Evolutionary conservation across 2,888 invertebrate genomes (phyloP).

Genomic region (Panzeria rudis): DNA sequence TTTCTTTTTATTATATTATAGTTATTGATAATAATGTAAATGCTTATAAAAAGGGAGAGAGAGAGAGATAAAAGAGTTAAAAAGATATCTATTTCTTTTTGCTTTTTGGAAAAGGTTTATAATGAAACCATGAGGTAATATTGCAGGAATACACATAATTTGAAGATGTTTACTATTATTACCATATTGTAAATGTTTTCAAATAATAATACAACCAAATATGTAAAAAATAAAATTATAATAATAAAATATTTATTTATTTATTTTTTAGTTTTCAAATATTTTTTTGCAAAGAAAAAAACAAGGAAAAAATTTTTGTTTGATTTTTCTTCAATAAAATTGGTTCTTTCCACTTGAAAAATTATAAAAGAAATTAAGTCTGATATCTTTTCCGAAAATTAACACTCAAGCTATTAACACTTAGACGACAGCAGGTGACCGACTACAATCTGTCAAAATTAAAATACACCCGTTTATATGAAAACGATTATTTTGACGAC

Average conservation of each 20-base stretch:
- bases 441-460: too few relatives aligned
- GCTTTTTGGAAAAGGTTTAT: slow-evolving; percentile 31
- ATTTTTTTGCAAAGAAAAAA: neutral
- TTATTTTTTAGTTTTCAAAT: too few relatives aligned
- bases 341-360: too few relatives aligned
- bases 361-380: too few relatives aligned
- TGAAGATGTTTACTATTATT: slow-evolving; percentile 60
- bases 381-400: too few relatives aligned
- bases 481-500: too few relatives aligned
- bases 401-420: too few relatives aligned
- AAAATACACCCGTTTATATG: too few relatives aligned
- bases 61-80: neutral
- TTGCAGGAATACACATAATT: slow-evolving; percentile 50
- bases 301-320: too few relatives aligned
- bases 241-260: neutral
- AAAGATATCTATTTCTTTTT: neutral
- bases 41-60: slow-evolving; percentile 39
- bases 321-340: too few relatives aligned
- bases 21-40: slow-evolving; percentile 23
- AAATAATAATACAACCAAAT: slow-evolving; percentile 2
- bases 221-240: neutral
- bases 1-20: slow-evolving; percentile 1
- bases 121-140: slow-evolving; percentile 66
- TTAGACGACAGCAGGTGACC: too few relatives aligned
- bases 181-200: slow-evolving; percentile 3